phyloP scores from a whole-genome alignment of 2,113 vertebrate genomes.

The Pongo abelii region DNA sequence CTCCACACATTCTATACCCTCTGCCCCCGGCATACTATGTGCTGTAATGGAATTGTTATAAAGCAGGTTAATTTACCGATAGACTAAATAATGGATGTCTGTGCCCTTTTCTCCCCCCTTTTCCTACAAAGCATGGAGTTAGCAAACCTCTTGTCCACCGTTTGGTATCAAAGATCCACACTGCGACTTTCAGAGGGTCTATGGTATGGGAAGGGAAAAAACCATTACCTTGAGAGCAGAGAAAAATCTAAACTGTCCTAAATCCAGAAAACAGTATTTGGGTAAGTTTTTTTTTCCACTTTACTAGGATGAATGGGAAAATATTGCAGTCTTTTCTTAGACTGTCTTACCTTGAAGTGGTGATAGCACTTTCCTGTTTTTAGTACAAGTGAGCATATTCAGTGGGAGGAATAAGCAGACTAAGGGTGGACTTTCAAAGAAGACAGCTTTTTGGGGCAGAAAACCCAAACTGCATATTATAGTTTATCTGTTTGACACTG shows the following conservation, averaged over 20 bases:
- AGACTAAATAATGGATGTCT: constrained; percentile 13
- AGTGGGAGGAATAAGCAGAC: constrained; percentile 55
- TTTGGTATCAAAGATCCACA: not conserved
- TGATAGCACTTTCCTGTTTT: constrained; percentile 44
- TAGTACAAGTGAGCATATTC: constrained; percentile 51
- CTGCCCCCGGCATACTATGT: not conserved
- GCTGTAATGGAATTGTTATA: constrained; percentile 27
- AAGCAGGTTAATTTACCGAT: constrained; percentile 5
- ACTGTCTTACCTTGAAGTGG: constrained; percentile 20
- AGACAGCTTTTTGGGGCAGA: constrained; percentile 52
- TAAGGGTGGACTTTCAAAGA: constrained; percentile 43
- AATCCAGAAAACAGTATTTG: not conserved
- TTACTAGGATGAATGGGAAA: constrained; percentile 31
- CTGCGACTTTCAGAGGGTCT: not conserved
- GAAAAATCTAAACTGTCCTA: not conserved
- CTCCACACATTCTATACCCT: not conserved
- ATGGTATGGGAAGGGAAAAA: not conserved
- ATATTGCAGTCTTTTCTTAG: constrained; percentile 36
- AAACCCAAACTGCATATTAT: constrained; percentile 29
- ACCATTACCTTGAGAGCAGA: not conserved
- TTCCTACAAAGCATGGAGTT: not conserved
- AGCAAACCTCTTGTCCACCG: not conserved
- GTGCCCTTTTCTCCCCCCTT: not conserved
- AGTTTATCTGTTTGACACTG: constrained; percentile 21
- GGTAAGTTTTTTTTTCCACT: not conserved